phyloP scores from a whole-genome alignment of 2,888 invertebrate genomes.

The Thera britannica region DNA sequence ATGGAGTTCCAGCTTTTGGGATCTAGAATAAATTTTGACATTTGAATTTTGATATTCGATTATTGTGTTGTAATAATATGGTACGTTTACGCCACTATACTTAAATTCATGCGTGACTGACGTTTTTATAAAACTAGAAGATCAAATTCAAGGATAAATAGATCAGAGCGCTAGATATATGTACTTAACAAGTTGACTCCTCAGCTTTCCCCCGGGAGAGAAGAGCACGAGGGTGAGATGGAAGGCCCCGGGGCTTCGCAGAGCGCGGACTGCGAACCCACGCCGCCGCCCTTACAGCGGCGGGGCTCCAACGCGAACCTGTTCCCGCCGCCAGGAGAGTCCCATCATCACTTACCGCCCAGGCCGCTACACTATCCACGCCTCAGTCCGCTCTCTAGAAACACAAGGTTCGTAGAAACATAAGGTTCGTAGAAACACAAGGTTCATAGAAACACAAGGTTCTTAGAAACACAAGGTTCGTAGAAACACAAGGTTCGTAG shows the following conservation, averaged over 20 bases:
- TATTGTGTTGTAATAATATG: too few species aligned
- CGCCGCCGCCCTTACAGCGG: constrained; percentile 93
- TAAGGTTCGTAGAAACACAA: constrained; percentile 79
- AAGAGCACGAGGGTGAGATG: constrained; percentile 93
- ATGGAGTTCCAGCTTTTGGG: too few species aligned
- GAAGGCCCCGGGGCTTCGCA: constrained; percentile 96
- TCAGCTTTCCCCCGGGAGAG: constrained; percentile 93
- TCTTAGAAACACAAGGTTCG: constrained; percentile 82
- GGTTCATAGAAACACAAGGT: constrained; percentile 30
- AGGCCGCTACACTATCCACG: constrained; percentile 86
- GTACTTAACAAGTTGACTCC: constrained; percentile 37
- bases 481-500: constrained; percentile 57
- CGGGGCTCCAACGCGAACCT: constrained; percentile 94
- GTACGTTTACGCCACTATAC: too few species aligned
- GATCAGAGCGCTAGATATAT: constrained; percentile 4
- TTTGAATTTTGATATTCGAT: too few species aligned
- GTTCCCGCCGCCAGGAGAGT: constrained; percentile 88
- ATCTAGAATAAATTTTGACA: too few species aligned
- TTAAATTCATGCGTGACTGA: too few species aligned
- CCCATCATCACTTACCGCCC: constrained; percentile 73
- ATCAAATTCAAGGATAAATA: neutral
- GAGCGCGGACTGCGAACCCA: constrained; percentile 96
- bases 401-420: constrained; percentile 60
- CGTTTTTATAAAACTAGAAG: too few species aligned
- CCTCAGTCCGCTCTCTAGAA: constrained; percentile 93